These are phyloP conservation scores for Stramonita haemastoma DNA, from an alignment of 2,888 invertebrate species.

Conservation along the genomic window DNA sequence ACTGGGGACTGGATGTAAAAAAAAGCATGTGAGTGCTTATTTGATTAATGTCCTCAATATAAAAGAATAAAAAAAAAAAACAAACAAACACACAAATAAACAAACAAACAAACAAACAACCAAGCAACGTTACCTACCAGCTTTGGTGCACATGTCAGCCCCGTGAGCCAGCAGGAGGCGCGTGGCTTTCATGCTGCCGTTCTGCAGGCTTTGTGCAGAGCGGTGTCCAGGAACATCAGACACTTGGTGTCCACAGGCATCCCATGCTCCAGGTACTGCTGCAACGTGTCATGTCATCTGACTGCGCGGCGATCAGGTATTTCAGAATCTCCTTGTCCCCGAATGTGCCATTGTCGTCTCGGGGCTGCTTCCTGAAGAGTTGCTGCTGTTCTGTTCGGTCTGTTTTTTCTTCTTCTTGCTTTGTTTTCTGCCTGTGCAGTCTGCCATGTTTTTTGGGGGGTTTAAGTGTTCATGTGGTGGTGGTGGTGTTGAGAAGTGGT, in stretches of 20 bases:
- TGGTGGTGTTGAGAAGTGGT: not conserved
- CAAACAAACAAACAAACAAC: not conserved
- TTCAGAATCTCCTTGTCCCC: conserved; percentile 27
- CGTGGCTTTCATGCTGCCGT: conserved; percentile 1
- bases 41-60: too few relatives aligned
- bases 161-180: conserved; percentile 3
- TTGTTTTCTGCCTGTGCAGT: conserved; percentile 8
- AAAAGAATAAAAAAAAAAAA: too few relatives aligned
- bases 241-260: conserved; percentile 30
- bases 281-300: conserved; percentile 4
- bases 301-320: conserved; percentile 28
- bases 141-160: not conserved
- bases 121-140: not conserved
- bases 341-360: not conserved
- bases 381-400: not conserved
- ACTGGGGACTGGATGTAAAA: too few relatives aligned
- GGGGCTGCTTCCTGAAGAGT: not conserved
- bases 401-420: conserved; percentile 16
- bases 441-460: not conserved
- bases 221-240: conserved; percentile 29
- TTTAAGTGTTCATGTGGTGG: not conserved
- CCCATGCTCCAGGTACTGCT: not conserved
- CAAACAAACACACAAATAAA: not conserved
- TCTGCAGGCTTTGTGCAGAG: conserved; percentile 25
- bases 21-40: too few relatives aligned